These are phyloP conservation scores for Drosophila orena DNA, from an alignment of 1,140 invertebrate species.

Conservation along the genomic window DNA sequence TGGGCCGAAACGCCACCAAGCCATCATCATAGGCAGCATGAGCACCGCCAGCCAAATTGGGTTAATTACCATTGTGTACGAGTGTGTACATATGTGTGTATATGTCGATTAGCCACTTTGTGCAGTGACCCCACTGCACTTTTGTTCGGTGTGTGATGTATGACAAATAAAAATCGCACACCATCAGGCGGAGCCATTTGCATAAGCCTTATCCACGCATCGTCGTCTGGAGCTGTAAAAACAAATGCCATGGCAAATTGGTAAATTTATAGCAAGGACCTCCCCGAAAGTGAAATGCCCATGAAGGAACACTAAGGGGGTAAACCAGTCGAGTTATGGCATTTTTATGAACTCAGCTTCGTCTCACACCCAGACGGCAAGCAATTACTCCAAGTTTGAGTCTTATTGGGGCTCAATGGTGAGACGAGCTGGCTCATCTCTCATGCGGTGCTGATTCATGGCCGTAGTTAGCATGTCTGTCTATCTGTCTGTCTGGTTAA, in stretches of 20 bases:
- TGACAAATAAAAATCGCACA: constrained; percentile 50
- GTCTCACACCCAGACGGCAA: constrained; percentile 14
- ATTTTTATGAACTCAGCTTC: constrained; percentile 62
- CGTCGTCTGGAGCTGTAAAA: constrained; percentile 62
- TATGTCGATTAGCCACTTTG: constrained; percentile 58
- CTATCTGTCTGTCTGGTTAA: constrained; percentile 40
- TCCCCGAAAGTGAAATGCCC: neutral
- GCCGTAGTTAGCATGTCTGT: constrained; percentile 66
- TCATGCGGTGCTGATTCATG: constrained; percentile 62
- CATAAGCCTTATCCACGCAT: constrained; percentile 55
- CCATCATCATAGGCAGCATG: constrained; percentile 57
- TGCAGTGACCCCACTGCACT: constrained; percentile 4
- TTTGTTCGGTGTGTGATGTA: neutral
- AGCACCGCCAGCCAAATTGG: constrained; percentile 64
- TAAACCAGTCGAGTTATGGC: constrained; percentile 54
- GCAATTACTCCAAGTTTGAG: constrained; percentile 69
- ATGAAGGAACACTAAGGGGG: constrained; percentile 7
- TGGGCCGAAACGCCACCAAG: constrained; percentile 31
- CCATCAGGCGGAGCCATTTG: constrained; percentile 64
- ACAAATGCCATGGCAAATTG: constrained; percentile 67
- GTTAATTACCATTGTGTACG: constrained; percentile 71
- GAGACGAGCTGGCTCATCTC: constrained; percentile 24
- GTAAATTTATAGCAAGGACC: constrained; percentile 56
- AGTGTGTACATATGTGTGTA: too few relatives aligned
- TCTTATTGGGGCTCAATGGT: constrained; percentile 57